phyloP scores from a whole-genome alignment of 2,113 vertebrate genomes.

The Genyomyrus donnyi region DNA sequence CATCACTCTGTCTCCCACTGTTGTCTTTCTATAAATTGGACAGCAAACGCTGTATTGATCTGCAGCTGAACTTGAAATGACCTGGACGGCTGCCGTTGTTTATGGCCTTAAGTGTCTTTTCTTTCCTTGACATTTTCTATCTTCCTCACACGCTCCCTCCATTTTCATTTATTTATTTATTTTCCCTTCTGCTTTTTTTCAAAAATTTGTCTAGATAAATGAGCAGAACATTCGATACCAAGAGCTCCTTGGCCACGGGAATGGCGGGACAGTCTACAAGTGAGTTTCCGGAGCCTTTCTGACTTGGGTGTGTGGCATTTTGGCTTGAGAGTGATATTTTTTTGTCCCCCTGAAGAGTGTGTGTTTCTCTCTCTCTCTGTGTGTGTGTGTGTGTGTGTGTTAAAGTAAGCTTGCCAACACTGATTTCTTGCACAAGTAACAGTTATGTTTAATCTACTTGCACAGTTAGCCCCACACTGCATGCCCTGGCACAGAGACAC shows the following conservation, averaged over 20 bases:
- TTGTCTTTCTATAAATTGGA: slow-evolving; percentile 95
- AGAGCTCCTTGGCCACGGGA: slow-evolving; percentile 77
- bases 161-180: slow-evolving; percentile 23
- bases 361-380: no score
- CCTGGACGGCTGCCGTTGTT: slow-evolving; percentile 67
- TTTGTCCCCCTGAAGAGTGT: neutral
- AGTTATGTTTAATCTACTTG: neutral
- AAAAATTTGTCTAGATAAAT: slow-evolving; percentile 66
- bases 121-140: slow-evolving; percentile 70
- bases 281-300: slow-evolving; percentile 51
- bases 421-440: neutral
- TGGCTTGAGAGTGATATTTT: neutral
- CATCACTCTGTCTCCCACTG: slow-evolving; percentile 80
- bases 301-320: neutral
- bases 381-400: no score
- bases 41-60: slow-evolving; percentile 90
- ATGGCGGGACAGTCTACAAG: slow-evolving; percentile 79
- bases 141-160: slow-evolving; percentile 62
- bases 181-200: neutral
- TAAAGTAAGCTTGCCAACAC: neutral
- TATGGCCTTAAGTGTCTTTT: slow-evolving; percentile 63
- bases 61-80: slow-evolving; percentile 88
- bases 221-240: slow-evolving; percentile 78
- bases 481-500: neutral
- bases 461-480: neutral